A percentile compares a stretch with the other conserved stretches of the same genome.
Evolutionary conservation across 2,888 invertebrate species (phyloP).

Genomic region (Escarpia spicata): DNA sequence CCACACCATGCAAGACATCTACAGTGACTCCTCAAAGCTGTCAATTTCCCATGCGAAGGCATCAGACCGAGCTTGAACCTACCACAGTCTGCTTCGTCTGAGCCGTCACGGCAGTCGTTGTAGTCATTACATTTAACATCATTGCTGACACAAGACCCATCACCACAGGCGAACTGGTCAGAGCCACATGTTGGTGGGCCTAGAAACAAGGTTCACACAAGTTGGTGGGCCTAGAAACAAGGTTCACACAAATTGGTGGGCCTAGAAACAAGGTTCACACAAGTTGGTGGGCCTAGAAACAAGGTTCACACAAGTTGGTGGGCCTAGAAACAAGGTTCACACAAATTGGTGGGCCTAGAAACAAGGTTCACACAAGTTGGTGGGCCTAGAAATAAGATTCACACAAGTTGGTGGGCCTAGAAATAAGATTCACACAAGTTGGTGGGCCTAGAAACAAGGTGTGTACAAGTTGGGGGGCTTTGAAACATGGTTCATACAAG

Average conservation of each 20-base stretch:
- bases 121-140: constrained; percentile 92
- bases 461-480: neutral
- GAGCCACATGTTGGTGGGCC: neutral
- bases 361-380: neutral
- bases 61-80: constrained; percentile 30
- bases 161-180: constrained; percentile 54
- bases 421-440: neutral
- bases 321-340: too few species aligned
- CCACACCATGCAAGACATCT: neutral
- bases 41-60: neutral
- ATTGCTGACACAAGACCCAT: constrained; percentile 70
- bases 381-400: neutral
- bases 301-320: neutral
- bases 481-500: neutral
- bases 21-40: neutral
- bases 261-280: neutral
- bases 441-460: neutral
- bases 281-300: neutral
- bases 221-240: constrained; percentile 7
- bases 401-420: neutral
- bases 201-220: constrained; percentile 17
- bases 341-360: neutral
- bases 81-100: constrained; percentile 85
- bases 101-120: constrained; percentile 95
- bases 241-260: neutral